Evolutionary conservation across 2,888 invertebrate species (phyloP).

Genomic region (Cephalotes varians): DNA sequence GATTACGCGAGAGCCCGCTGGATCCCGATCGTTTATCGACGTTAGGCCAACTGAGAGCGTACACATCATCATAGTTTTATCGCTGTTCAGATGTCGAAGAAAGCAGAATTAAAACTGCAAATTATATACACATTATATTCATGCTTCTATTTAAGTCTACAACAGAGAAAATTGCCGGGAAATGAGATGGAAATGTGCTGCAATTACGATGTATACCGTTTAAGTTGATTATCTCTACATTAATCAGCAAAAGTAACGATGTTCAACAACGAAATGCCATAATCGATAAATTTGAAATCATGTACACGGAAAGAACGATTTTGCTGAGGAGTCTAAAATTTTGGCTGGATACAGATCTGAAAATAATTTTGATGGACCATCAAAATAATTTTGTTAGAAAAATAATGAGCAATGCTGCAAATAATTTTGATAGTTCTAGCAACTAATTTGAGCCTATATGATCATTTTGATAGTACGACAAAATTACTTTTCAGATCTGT

Average conservation of each 20-base stretch:
- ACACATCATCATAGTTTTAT: neutral
- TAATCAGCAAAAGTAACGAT: neutral
- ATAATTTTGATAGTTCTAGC: too few relatives aligned
- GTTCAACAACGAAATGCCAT: neutral
- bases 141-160: neutral
- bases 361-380: too few relatives aligned
- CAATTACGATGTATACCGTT: neutral
- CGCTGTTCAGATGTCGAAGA: neutral
- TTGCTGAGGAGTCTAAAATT: too few relatives aligned
- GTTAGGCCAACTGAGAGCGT: neutral
- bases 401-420: too few relatives aligned
- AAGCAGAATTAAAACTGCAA: neutral
- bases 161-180: neutral
- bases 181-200: neutral
- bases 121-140: neutral
- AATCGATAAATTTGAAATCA: too few relatives aligned
- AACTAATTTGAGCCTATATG: too few relatives aligned
- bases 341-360: too few relatives aligned
- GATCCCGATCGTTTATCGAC: neutral
- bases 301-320: too few relatives aligned
- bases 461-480: too few relatives aligned
- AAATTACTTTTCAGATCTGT: too few relatives aligned
- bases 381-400: too few relatives aligned
- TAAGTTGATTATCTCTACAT: neutral
- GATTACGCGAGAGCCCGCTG: conserved; percentile 10